Conservation (phyloP, 2,797 vertebrate species). For the Notolabrus celidotus region DNA sequence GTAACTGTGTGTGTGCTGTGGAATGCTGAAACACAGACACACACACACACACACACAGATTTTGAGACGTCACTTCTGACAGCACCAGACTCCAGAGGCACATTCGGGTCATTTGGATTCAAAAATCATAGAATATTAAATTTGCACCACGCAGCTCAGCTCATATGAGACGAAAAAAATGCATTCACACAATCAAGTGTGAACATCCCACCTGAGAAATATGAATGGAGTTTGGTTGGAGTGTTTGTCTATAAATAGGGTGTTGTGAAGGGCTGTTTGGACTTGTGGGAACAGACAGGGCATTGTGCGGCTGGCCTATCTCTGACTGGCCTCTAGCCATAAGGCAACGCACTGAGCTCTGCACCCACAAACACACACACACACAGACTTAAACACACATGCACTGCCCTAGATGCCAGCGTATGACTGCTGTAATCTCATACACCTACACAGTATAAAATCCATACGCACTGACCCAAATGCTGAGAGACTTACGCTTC, state of each 20-base stretch:
- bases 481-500: constrained; percentile 30
- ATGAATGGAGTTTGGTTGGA: constrained; percentile 67
- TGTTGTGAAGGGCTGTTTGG: constrained; percentile 62
- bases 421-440: constrained; percentile 38
- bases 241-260: constrained; percentile 72
- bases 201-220: constrained; percentile 47
- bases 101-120: background rate
- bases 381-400: constrained; percentile 21
- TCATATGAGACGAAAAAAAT: background rate
- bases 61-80: constrained; percentile 10
- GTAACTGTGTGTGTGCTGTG: constrained; percentile 32
- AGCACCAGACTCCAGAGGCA: constrained; percentile 20
- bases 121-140: constrained; percentile 2
- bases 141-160: background rate
- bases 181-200: background rate
- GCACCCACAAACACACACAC: constrained; percentile 20
- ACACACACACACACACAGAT: too few relatives aligned
- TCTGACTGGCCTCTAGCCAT: constrained; percentile 70
- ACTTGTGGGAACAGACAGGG: constrained; percentile 72
- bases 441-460: constrained; percentile 62
- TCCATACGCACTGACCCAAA: constrained; percentile 64
- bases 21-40: constrained; percentile 23
- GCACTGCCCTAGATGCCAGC: constrained; percentile 28
- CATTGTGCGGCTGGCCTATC: constrained; percentile 68
- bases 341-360: constrained; percentile 39